Percentiles rank a stretch among this genome's conserved stretches.
Conservation (phyloP, 2,113 vertebrate species). For the Agapornis roseicollis region DNA sequence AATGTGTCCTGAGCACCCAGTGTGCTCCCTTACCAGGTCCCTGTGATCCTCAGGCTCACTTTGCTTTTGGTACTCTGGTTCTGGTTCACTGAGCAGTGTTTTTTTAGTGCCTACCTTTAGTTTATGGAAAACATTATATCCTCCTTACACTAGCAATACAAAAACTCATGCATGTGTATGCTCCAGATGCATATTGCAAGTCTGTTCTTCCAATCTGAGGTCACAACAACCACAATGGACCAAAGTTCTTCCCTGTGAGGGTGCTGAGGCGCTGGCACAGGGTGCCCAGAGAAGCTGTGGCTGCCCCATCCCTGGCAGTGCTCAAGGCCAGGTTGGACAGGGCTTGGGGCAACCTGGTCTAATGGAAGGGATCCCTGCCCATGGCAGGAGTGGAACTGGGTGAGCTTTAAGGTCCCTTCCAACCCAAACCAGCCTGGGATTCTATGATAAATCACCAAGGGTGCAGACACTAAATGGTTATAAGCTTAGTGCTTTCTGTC, state of each 20-base stretch:
- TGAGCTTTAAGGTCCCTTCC: not conserved
- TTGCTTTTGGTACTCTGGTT: accelerated
- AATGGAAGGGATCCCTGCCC: too few relatives aligned
- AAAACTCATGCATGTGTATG: accelerated
- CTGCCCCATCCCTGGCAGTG: too few relatives aligned
- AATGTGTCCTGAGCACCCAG: accelerated
- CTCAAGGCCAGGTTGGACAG: too few relatives aligned
- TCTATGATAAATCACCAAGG: not conserved
- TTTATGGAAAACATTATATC: not conserved
- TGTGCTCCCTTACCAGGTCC: not conserved
- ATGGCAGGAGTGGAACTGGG: not conserved
- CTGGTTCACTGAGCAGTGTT: accelerated
- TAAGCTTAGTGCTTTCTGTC: not conserved
- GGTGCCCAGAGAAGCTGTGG: too few relatives aligned
- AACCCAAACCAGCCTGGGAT: not conserved
- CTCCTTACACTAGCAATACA: not conserved
- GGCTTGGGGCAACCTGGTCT: too few relatives aligned
- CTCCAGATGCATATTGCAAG: accelerated
- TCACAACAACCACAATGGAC: not conserved
- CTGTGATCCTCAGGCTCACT: not conserved
- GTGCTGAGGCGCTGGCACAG: too few relatives aligned
- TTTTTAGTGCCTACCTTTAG: not conserved
- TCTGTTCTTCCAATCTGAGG: not conserved
- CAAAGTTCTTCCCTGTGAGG: too few relatives aligned
- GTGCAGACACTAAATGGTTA: not conserved